These are phyloP conservation scores for Argyresthia albistria DNA, from an alignment of 2,888 invertebrate genomes.

Conservation along the genomic window DNA sequence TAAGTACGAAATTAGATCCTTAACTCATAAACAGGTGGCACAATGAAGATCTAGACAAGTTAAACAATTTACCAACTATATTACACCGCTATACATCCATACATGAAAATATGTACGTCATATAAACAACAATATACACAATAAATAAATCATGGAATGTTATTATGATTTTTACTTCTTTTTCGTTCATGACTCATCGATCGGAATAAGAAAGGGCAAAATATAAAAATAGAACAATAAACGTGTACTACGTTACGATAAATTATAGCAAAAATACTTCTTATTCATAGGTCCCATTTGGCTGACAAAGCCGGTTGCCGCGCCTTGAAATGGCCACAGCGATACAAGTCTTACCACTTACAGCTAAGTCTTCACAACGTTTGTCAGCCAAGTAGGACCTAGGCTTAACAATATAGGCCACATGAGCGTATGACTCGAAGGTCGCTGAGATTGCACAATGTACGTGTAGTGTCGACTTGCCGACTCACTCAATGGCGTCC, in stretches of 20 bases:
- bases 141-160: constrained; percentile 73
- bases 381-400: too few species aligned
- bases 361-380: too few species aligned
- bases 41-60: constrained; percentile 67
- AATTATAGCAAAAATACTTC: constrained; percentile 73
- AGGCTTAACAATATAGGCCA: constrained; percentile 27
- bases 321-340: too few species aligned
- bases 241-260: constrained; percentile 41
- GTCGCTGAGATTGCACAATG: constrained; percentile 10
- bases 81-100: constrained; percentile 43
- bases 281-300: constrained; percentile 16
- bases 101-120: constrained; percentile 67
- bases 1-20: constrained; percentile 63
- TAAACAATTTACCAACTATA: constrained; percentile 48
- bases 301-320: too few species aligned
- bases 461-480: constrained; percentile 3
- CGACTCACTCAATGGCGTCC: constrained; percentile 8
- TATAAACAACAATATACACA: constrained; percentile 63
- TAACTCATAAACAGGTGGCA: constrained; percentile 67
- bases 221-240: constrained; percentile 53
- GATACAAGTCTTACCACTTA: too few species aligned
- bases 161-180: constrained; percentile 47
- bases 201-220: constrained; percentile 35
- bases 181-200: constrained; percentile 23
- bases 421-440: constrained; percentile 21